A percentile compares a stretch with the other conserved stretches of the same genome.
These are phyloP conservation scores for Notiomystis cincta DNA, from an alignment of 2,113 vertebrate species.

Conservation along the genomic window DNA sequence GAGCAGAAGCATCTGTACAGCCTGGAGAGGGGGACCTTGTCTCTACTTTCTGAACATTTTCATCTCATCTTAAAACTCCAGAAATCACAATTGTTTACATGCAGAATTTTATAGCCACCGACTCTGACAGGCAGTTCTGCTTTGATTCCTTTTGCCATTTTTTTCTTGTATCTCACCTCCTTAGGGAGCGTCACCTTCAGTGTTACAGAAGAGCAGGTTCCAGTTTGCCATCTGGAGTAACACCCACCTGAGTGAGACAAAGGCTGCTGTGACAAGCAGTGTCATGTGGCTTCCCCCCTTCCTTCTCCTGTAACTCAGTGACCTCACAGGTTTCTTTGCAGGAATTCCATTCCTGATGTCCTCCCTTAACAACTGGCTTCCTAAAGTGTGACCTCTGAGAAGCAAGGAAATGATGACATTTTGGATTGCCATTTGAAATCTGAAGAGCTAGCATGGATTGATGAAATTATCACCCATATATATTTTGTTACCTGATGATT, in stretches of 20 bases:
- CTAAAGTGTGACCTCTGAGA: background rate
- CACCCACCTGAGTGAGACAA: background rate
- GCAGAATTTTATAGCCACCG: background rate
- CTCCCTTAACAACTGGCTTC: background rate
- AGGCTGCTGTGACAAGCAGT: background rate
- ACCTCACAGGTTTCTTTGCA: background rate
- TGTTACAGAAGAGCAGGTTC: background rate
- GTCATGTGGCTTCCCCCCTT: background rate
- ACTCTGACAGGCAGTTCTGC: background rate
- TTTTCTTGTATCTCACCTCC: background rate
- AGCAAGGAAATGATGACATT: background rate
- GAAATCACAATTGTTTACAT: background rate
- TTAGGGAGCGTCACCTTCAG: background rate
- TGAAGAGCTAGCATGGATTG: background rate
- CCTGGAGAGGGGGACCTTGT: background rate
- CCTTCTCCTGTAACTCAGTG: background rate
- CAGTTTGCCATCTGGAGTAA: background rate
- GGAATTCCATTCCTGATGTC: background rate
- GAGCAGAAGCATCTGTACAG: background rate
- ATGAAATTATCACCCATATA: background rate
- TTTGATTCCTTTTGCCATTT: background rate
- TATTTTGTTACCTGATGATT: background rate
- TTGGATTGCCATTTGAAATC: background rate
- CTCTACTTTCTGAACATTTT: background rate
- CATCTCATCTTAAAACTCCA: background rate